Evolutionary conservation across 2,113 vertebrate genomes (phyloP).

Genomic region (Trogon melanurus): DNA sequence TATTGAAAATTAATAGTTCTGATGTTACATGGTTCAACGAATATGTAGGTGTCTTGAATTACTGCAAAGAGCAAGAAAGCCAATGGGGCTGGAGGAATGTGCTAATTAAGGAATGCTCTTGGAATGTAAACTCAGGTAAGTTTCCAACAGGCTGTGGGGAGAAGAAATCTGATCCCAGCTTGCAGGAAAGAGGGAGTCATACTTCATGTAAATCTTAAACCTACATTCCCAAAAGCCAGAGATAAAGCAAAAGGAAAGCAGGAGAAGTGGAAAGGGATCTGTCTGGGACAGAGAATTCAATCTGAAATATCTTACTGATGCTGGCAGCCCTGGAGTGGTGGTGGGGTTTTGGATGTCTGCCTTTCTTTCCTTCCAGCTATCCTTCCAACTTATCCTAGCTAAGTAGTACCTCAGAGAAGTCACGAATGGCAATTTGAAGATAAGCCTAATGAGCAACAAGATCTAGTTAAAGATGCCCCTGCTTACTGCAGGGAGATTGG

Average conservation of each 20-base stretch:
- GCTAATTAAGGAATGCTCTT: not conserved
- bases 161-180: not conserved
- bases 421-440: not conserved
- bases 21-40: not conserved
- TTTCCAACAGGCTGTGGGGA: not conserved
- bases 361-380: not conserved
- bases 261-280: not conserved
- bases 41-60: not conserved
- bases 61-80: not conserved
- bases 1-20: not conserved
- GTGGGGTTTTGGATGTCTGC: not conserved
- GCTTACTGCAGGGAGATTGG: too few relatives aligned
- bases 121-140: constrained; percentile 25
- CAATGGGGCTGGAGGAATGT: not conserved
- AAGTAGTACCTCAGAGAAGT: not conserved
- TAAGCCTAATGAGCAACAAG: not conserved
- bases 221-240: not conserved
- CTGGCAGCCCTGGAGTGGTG: not conserved
- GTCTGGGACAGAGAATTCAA: not conserved
- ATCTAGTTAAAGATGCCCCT: too few relatives aligned
- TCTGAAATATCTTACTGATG: not conserved
- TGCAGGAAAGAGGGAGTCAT: not conserved
- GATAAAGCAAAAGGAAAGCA: not conserved
- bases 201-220: not conserved
- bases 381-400: not conserved